phyloP scores from a whole-genome alignment of 2,888 invertebrate genomes.

The Rhagium mordax region DNA sequence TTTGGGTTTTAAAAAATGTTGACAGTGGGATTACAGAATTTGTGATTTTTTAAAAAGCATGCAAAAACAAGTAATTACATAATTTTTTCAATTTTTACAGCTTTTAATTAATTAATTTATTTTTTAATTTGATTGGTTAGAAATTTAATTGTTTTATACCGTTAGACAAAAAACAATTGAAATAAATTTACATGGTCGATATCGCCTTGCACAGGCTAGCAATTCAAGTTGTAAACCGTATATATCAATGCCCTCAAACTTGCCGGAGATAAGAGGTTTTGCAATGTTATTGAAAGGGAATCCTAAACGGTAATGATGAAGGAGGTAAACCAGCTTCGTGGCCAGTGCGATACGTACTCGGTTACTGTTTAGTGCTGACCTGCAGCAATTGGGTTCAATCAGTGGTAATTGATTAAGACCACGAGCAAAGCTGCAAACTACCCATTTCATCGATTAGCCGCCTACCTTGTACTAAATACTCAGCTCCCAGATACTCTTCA shows the following conservation, averaged over 20 bases:
- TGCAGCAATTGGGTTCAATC: slow-evolving; percentile 68
- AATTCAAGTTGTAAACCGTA: neutral
- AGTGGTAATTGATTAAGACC: slow-evolving; percentile 69
- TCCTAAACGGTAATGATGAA: slow-evolving; percentile 28
- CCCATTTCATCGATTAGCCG: slow-evolving; percentile 61
- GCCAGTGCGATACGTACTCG: slow-evolving; percentile 45
- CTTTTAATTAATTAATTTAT: no score
- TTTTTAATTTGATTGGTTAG: no score
- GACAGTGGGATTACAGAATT: no score
- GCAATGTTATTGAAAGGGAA: neutral
- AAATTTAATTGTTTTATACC: no score
- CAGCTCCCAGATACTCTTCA: neutral
- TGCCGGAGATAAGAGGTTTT: slow-evolving; percentile 15
- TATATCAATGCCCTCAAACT: neutral
- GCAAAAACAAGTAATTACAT: no score
- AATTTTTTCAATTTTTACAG: no score
- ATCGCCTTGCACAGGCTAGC: neutral
- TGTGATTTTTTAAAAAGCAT: no score
- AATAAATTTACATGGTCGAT: neutral
- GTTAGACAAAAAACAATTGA: neutral
- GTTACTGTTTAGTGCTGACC: slow-evolving; percentile 58
- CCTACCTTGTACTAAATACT: slow-evolving; percentile 52
- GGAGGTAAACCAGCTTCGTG: slow-evolving; percentile 44
- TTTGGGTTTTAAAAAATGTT: neutral
- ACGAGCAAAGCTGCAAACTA: slow-evolving; percentile 62